These are phyloP conservation scores for Ectobius pallidus DNA, from an alignment of 2,888 invertebrate genomes.

Conservation along the genomic window DNA sequence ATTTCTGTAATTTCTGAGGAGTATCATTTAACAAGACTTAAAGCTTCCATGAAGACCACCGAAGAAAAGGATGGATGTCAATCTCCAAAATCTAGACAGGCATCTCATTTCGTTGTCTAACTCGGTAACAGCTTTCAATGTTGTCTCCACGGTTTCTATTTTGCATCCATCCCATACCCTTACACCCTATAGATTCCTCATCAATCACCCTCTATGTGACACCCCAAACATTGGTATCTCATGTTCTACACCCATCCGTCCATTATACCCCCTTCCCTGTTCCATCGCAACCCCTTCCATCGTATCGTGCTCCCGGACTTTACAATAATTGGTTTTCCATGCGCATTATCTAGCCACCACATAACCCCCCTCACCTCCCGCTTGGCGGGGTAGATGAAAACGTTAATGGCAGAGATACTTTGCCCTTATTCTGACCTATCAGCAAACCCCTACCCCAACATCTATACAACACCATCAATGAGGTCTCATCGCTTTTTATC, in stretches of 20 bases:
- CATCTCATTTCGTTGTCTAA: no score
- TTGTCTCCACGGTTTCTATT: background rate
- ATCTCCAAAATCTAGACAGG: no score
- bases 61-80: no score
- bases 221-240: constrained; percentile 31
- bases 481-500: constrained; percentile 23
- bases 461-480: constrained; percentile 26
- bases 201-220: constrained; percentile 37
- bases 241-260: constrained; percentile 6
- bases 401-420: constrained; percentile 17
- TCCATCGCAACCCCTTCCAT: background rate
- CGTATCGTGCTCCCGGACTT: constrained; percentile 30
- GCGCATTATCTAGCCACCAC: constrained; percentile 39
- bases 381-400: no score
- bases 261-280: background rate
- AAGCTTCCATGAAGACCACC: no score
- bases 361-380: background rate
- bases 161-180: constrained; percentile 20
- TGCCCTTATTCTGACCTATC: constrained; percentile 19
- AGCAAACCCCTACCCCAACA: background rate
- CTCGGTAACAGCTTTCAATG: no score
- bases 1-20: no score
- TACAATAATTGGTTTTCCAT: constrained; percentile 43
- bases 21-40: no score
- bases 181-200: constrained; percentile 42